Conservation (phyloP, 2,888 invertebrate species). For the Campaea margaritaria region DNA sequence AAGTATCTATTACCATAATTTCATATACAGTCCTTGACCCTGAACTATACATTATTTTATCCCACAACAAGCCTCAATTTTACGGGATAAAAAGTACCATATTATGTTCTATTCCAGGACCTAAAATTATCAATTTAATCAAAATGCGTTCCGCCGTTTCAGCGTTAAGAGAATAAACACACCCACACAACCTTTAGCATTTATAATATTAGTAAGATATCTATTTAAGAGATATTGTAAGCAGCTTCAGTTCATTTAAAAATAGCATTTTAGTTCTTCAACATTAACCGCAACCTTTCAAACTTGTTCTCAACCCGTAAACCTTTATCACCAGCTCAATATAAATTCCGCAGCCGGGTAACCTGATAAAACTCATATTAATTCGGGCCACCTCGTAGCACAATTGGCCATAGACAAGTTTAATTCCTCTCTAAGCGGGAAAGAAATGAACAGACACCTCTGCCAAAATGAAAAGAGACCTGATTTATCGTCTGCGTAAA, state of each 20-base stretch:
- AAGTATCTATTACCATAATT: too few species aligned
- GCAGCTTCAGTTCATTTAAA: neutral
- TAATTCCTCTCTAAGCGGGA: conserved; percentile 71
- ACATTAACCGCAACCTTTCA: conserved; percentile 4
- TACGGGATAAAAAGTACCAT: too few species aligned
- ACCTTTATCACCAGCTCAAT: conserved; percentile 29
- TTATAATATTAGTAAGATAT: too few species aligned
- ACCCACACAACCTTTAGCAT: too few species aligned
- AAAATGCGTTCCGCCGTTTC: too few species aligned
- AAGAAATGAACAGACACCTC: conserved; percentile 80
- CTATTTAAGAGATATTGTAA: too few species aligned
- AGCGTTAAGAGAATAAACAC: too few species aligned
- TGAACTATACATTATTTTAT: too few species aligned
- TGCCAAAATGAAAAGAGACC: conserved; percentile 78
- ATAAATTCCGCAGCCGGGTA: conserved; percentile 25
- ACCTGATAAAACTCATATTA: conserved; percentile 51
- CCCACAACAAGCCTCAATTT: too few species aligned
- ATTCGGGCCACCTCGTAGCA: conserved; percentile 58
- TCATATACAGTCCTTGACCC: too few species aligned
- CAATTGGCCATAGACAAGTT: conserved; percentile 75
- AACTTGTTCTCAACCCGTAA: conserved; percentile 14
- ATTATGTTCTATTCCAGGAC: too few species aligned
- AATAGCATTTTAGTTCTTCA: neutral
- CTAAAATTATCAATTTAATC: too few species aligned
- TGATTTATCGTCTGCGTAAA: conserved; percentile 80